Evolutionary conservation across 2,113 vertebrate species (phyloP).

Genomic region (human): DNA sequence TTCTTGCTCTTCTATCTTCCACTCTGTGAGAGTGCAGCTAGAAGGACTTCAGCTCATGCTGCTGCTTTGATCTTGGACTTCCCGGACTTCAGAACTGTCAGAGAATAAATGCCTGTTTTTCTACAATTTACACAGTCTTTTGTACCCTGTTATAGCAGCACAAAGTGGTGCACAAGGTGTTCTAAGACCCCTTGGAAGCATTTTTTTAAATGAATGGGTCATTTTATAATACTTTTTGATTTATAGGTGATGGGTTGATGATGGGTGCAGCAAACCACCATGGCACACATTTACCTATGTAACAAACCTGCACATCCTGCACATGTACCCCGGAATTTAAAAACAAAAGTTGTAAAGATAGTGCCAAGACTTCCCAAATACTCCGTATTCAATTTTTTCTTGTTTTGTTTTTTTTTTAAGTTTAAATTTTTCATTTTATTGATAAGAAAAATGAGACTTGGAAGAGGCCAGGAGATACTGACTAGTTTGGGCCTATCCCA

Average conservation of each 20-base stretch:
- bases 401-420: not conserved
- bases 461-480: not conserved
- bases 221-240: not conserved
- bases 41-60: not conserved
- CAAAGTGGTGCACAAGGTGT: not conserved
- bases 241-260: no score
- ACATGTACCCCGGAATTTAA: no score
- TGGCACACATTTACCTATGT: no score
- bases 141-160: not conserved
- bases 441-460: not conserved
- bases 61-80: not conserved
- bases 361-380: not conserved
- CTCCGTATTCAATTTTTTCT: not conserved
- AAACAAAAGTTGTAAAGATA: not conserved
- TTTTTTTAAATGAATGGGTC: not conserved
- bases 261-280: no score
- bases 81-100: not conserved
- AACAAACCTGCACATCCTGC: no score
- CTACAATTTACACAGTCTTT: not conserved
- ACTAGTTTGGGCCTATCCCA: not conserved
- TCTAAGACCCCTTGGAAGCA: not conserved
- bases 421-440: not conserved
- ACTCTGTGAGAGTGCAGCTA: not conserved
- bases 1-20: not conserved
- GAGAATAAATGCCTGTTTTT: not conserved